Evolutionary conservation across 92 coral and sea anemone genomes (phyloP).

Genomic region (Paramuricea clavata): DNA sequence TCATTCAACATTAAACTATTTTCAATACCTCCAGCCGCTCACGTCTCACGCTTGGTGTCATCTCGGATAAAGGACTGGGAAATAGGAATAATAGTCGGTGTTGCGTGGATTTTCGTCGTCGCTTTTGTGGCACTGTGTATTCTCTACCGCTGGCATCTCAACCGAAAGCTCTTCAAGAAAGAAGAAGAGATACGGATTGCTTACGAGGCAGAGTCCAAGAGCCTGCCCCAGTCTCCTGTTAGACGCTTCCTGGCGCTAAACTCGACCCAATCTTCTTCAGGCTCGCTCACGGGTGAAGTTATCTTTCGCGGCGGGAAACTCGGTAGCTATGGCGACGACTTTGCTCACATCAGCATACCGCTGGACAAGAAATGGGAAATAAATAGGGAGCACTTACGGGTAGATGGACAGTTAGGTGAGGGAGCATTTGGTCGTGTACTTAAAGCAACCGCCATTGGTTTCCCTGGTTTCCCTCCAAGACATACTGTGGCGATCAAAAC

Average conservation of each 20-base stretch:
- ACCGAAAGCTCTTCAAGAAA: not conserved
- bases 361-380: constrained; percentile 96
- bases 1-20: too few relatives aligned
- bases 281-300: constrained; percentile 61
- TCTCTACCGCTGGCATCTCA: not conserved
- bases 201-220: constrained; percentile 7
- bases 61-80: constrained; percentile 19
- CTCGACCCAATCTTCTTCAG: constrained; percentile 27
- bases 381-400: constrained; percentile 78
- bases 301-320: constrained; percentile 79
- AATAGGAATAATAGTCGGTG: not conserved
- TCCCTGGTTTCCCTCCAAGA: constrained; percentile 72
- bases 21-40: too few relatives aligned
- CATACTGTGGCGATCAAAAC: constrained; percentile 92
- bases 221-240: constrained; percentile 29
- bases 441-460: constrained; percentile 85
- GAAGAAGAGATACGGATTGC: constrained; percentile 19
- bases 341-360: constrained; percentile 89
- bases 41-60: too few relatives aligned
- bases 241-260: constrained; percentile 10
- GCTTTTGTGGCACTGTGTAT: not conserved
- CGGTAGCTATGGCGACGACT: constrained; percentile 85
- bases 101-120: not conserved
- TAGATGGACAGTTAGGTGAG: constrained; percentile 85
- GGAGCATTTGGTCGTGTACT: constrained; percentile 98